Conservation (phyloP, 2,888 invertebrate species). For the Platycheirus albimanus region DNA sequence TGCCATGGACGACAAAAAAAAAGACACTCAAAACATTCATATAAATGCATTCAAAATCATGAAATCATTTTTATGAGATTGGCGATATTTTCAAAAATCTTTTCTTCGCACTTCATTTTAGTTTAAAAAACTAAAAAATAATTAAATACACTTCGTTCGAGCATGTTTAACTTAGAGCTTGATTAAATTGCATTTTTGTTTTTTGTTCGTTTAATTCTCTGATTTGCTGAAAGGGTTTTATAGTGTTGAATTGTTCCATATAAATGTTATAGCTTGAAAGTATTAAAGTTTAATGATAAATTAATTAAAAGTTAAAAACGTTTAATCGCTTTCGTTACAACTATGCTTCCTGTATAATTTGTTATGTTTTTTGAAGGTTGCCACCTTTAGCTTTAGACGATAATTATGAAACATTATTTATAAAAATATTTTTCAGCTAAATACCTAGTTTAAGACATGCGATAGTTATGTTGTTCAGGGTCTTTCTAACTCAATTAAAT, state of each 20-base stretch:
- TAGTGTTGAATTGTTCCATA: slow-evolving; percentile 33
- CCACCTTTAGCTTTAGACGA: no score
- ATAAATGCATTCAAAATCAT: slow-evolving; percentile 37
- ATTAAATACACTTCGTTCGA: slow-evolving; percentile 54
- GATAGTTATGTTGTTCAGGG: no score
- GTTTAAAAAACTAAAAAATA: slow-evolving; percentile 22
- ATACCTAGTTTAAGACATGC: no score
- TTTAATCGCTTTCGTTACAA: slow-evolving; percentile 24
- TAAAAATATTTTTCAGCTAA: no score
- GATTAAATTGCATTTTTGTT: slow-evolving; percentile 43
- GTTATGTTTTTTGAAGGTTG: no score
- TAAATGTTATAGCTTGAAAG: slow-evolving; percentile 38
- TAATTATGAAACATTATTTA: no score
- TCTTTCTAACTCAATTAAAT: no score
- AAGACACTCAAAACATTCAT: slow-evolving; percentile 61
- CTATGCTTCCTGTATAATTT: not conserved
- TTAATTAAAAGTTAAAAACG: slow-evolving; percentile 3
- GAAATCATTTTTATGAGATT: slow-evolving; percentile 42
- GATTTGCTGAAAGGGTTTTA: slow-evolving; percentile 44
- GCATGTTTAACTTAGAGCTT: slow-evolving; percentile 65
- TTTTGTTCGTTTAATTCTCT: slow-evolving; percentile 54
- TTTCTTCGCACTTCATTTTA: slow-evolving; percentile 63
- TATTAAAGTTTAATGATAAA: slow-evolving; percentile 8
- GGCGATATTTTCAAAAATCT: slow-evolving; percentile 47
- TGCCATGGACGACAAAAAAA: slow-evolving; percentile 41